These are phyloP conservation scores for Triplophysa rosa DNA, from an alignment of 2,113 vertebrate species.

Conservation along the genomic window DNA sequence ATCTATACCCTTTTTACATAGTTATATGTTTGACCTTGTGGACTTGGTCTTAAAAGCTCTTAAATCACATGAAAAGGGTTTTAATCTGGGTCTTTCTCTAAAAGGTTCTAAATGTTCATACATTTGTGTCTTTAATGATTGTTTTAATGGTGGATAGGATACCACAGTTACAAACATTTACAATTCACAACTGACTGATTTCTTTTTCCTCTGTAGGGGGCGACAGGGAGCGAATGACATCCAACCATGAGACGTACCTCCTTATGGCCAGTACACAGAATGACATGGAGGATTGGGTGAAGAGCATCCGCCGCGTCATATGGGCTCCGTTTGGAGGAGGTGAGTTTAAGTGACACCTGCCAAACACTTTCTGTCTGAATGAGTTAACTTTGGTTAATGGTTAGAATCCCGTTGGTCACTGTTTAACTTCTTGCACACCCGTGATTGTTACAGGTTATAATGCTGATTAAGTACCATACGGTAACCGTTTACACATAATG, in stretches of 20 bases:
- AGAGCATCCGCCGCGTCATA: slow-evolving; percentile 95
- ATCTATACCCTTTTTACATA: no score
- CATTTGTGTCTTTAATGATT: no score
- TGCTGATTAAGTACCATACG: neutral
- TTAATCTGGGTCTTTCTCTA: no score
- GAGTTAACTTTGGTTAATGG: neutral
- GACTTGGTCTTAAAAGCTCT: no score
- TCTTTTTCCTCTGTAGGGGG: slow-evolving; percentile 75
- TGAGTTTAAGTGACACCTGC: slow-evolving; percentile 67
- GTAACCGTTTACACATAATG: neutral
- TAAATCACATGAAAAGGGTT: no score
- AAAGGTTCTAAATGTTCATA: no score
- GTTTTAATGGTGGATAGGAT: no score
- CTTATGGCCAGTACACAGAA: slow-evolving; percentile 98
- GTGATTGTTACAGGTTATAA: neutral
- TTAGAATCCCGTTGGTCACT: neutral
- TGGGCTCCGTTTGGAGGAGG: slow-evolving; percentile 99
- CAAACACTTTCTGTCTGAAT: neutral
- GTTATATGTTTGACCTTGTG: no score
- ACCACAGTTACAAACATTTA: no score
- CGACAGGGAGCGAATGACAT: slow-evolving; percentile 96
- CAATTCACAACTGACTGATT: no score
- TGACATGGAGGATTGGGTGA: slow-evolving; percentile 99
- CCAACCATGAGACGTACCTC: slow-evolving; percentile 98
- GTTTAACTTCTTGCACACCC: neutral